phyloP scores from a whole-genome alignment of 2,888 invertebrate species.

The Alsophila aescularia region DNA sequence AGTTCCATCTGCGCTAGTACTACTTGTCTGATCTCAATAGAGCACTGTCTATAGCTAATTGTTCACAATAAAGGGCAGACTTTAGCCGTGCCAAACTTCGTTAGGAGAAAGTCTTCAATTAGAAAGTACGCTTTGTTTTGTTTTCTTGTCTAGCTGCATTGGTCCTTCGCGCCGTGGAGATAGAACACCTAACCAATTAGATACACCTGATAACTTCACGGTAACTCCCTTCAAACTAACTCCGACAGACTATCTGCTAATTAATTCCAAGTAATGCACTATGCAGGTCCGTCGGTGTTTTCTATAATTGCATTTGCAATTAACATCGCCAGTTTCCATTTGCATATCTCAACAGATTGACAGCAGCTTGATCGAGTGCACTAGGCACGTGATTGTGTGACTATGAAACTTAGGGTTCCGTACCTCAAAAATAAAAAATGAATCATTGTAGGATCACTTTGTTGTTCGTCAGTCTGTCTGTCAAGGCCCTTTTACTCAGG shows the following conservation, averaged over 20 bases:
- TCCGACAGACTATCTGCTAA: constrained; percentile 10
- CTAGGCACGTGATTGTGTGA: constrained; percentile 50
- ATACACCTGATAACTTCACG: constrained; percentile 46
- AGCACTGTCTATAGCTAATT: constrained; percentile 54
- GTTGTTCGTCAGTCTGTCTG: too few species aligned
- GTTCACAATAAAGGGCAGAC: constrained; percentile 63
- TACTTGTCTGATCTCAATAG: constrained; percentile 36
- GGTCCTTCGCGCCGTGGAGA: constrained; percentile 52
- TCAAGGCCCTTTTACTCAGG: too few species aligned
- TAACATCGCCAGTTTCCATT: constrained; percentile 64
- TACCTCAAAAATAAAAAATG: too few species aligned
- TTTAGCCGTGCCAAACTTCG: constrained; percentile 63
- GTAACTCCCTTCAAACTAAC: background rate
- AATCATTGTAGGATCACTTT: too few species aligned
- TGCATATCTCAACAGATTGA: constrained; percentile 62
- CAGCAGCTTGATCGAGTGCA: constrained; percentile 49
- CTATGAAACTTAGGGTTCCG: constrained; percentile 57
- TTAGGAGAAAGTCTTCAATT: constrained; percentile 71
- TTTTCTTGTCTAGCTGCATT: constrained; percentile 60
- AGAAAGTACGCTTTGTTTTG: constrained; percentile 74
- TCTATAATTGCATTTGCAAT: constrained; percentile 60
- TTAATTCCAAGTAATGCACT: constrained; percentile 8
- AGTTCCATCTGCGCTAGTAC: background rate
- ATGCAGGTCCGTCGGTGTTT: constrained; percentile 44
- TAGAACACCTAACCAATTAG: constrained; percentile 48